Evolutionary conservation across 2,888 invertebrate species (phyloP).

Genomic region (Lasioglossum vierecki): DNA sequence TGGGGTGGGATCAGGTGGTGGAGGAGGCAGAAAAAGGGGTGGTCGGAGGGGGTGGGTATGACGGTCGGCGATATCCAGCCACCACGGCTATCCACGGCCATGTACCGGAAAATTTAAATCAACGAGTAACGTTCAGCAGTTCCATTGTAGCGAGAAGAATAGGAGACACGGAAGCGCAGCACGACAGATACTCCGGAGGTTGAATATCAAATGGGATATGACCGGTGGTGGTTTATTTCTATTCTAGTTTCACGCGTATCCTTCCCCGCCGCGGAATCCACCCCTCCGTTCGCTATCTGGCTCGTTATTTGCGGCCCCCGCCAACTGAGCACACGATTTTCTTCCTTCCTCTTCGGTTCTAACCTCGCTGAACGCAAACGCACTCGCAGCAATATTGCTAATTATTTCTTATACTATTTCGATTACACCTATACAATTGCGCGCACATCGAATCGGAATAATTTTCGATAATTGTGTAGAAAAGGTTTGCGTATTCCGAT

Average conservation of each 20-base stretch:
- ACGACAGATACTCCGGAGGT: constrained; percentile 73
- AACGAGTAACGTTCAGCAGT: constrained; percentile 74
- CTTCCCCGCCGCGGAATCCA: not conserved
- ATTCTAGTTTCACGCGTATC: constrained; percentile 57
- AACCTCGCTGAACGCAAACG: not conserved
- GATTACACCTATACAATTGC: too few species aligned
- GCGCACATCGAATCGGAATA: too few species aligned
- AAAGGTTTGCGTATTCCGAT: too few species aligned
- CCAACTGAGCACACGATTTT: not conserved
- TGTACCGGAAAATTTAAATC: constrained; percentile 74
- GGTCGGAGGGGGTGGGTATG: not conserved
- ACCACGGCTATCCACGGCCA: constrained; percentile 47
- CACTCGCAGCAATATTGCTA: not conserved
- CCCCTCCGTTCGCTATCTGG: not conserved
- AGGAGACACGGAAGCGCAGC: constrained; percentile 70
- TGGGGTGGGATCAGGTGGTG: not conserved
- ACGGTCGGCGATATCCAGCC: constrained; percentile 50
- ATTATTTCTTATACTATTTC: not conserved
- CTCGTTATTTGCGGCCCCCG: not conserved
- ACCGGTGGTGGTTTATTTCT: constrained; percentile 70
- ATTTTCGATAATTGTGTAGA: too few species aligned
- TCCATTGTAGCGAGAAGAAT: constrained; percentile 73
- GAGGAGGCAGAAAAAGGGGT: not conserved
- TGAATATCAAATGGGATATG: constrained; percentile 74
- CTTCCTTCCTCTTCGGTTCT: not conserved